Base-by-base conservation (phyloP, 23 tunicate species). In the Halocynthia roretzi region DNA sequence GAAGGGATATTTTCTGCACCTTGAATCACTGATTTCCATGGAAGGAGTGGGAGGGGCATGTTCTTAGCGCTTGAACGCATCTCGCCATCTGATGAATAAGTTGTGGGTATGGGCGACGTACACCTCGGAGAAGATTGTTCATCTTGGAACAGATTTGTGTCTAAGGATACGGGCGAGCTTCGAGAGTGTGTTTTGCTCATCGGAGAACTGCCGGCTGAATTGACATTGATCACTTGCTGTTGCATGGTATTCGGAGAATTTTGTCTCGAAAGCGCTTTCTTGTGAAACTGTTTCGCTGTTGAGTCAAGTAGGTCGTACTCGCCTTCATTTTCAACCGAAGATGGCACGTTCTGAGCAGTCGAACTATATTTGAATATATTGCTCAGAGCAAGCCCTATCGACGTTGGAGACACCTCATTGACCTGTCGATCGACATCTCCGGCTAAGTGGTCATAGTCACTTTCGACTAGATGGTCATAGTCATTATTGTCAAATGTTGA, bases 251-350 rank as follows among this genome's bases (percentile, higher is more conserved):
- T 31, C 5, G 14, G 19, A 10, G 19, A 9, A 11, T 65, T 48
- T 65, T 65, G 22, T 65, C 70, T 65, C 19, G 70, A 8, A 31
- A 31, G 44, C 44, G 44, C 44, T 31, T 31, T 31, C 44, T 31
- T 31, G 44, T 31, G 44, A 31, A 31, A 31, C 44, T 31, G 44
- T 1, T 31, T 31, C 9, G 70, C 22, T 15, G 22, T 40, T 10
- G 70, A 65, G 70, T 65, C 31, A 48, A 65, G 70, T 11, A 65
- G 70, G 31, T 65, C 70, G 70, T 65, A 65, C 2, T 65, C 70
- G 31, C 70, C 70, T 15, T 65, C 70, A 31, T 31, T 31, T 31
- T 31, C 44, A 31, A 31, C 44, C 44, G 44, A 31, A 0, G 31
- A 15, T 15, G 22, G 70, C 15, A 14, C n/a, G 31, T 65, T 65